Conservation (phyloP, 1,140 invertebrate genomes). For the Drosophila biarmipes region DNA sequence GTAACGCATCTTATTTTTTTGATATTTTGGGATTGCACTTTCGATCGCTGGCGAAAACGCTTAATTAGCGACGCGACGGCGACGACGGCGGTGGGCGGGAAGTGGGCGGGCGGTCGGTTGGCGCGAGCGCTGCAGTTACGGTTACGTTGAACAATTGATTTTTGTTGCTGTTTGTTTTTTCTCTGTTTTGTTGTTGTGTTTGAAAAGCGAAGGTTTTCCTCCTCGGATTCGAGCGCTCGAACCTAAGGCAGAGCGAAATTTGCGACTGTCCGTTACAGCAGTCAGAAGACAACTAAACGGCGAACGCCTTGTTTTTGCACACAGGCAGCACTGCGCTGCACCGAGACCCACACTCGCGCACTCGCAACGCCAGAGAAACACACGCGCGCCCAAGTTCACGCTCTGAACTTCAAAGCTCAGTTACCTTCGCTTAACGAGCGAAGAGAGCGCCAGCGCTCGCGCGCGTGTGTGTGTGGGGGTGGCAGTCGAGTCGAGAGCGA, state of each 20-base stretch:
- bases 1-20: slow-evolving; percentile 41
- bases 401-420: slow-evolving; percentile 80
- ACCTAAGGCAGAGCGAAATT: slow-evolving; percentile 37
- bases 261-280: slow-evolving; percentile 78
- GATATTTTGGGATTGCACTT: slow-evolving; percentile 24
- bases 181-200: slow-evolving; percentile 16
- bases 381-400: slow-evolving; percentile 77
- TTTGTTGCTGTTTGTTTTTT: slow-evolving; percentile 38
- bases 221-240: slow-evolving; percentile 14
- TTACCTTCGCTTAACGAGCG: slow-evolving; percentile 61
- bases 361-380: slow-evolving; percentile 41
- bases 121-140: slow-evolving; percentile 57
- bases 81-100: slow-evolving; percentile 20
- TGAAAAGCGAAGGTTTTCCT: slow-evolving; percentile 60
- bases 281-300: slow-evolving; percentile 75
- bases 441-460: slow-evolving; percentile 11
- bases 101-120: slow-evolving; percentile 34
- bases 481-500: slow-evolving; percentile 3
- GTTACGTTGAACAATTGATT: slow-evolving; percentile 64
- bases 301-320: slow-evolving; percentile 78
- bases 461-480: slow-evolving; percentile 7
- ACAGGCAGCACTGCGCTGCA: slow-evolving; percentile 58
- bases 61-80: slow-evolving; percentile 55
- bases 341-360: slow-evolving; percentile 18
- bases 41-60: slow-evolving; percentile 39